These are phyloP conservation scores for Marcusenius ussheri DNA, from an alignment of 2,113 vertebrate genomes.

Conservation along the genomic window DNA sequence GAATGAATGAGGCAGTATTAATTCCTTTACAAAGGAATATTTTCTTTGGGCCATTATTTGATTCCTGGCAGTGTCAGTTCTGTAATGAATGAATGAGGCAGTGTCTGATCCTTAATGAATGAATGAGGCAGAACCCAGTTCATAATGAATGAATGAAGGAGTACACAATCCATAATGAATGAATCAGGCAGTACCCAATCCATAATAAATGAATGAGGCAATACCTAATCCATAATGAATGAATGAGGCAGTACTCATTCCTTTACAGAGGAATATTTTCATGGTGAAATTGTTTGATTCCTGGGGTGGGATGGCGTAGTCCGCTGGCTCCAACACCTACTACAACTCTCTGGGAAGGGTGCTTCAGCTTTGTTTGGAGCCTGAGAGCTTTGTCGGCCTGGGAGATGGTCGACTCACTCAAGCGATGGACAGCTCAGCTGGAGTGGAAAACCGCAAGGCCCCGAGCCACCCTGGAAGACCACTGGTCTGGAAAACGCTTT, in stretches of 20 bases:
- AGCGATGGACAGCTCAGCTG: conserved; percentile 40
- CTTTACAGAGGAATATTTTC: neutral
- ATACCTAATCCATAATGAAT: conserved; percentile 4
- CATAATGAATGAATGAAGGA: neutral
- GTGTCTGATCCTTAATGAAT: neutral
- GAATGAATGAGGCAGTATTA: neutral
- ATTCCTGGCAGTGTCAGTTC: too few species aligned
- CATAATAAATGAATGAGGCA: neutral
- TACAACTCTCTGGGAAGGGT: conserved; percentile 5
- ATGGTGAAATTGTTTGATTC: neutral
- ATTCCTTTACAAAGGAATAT: neutral
- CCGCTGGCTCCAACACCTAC: neutral
- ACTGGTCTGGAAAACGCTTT: conserved; percentile 52
- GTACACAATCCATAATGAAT: neutral
- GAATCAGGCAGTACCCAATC: neutral
- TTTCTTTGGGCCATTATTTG: too few species aligned
- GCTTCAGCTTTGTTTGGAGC: conserved; percentile 38
- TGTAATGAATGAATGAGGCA: neutral
- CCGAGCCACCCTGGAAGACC: conserved; percentile 39
- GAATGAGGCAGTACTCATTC: neutral
- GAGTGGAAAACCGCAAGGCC: conserved; percentile 38
- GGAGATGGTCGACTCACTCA: conserved; percentile 38
- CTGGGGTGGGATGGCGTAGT: neutral
- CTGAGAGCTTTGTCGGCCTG: conserved; percentile 29
- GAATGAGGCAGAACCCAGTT: neutral